Conservation (phyloP, 1,140 invertebrate species). For the Cryptotermes secundus region DNA sequence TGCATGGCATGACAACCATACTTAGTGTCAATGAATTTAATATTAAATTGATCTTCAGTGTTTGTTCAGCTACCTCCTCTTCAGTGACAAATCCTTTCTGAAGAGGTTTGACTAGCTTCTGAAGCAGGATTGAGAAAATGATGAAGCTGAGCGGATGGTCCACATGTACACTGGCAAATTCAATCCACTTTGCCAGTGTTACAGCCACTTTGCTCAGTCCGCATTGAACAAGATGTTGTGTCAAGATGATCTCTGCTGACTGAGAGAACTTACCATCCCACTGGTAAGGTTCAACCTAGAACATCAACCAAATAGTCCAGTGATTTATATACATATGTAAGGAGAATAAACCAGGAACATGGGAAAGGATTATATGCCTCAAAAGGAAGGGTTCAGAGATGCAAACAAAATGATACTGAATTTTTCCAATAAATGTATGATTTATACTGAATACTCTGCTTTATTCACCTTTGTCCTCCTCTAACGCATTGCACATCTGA, state of each 20-base stretch:
- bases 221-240: slow-evolving; percentile 90
- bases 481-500: too few species aligned
- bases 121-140: slow-evolving; percentile 66
- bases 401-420: too few species aligned
- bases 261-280: slow-evolving; percentile 84
- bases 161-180: slow-evolving; percentile 69
- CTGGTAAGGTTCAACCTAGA: slow-evolving; percentile 69
- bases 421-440: too few species aligned
- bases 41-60: too few species aligned
- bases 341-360: not conserved
- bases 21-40: too few species aligned
- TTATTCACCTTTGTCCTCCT: too few species aligned
- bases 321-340: slow-evolving; percentile 24
- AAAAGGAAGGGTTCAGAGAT: too few species aligned
- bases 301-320: slow-evolving; percentile 30
- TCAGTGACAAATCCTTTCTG: slow-evolving; percentile 60
- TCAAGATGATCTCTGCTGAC: slow-evolving; percentile 78
- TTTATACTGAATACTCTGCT: not conserved
- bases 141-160: slow-evolving; percentile 75
- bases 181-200: slow-evolving; percentile 70
- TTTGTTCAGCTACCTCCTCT: slow-evolving; percentile 57
- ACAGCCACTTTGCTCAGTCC: slow-evolving; percentile 71
- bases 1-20: too few species aligned
- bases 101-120: slow-evolving; percentile 64
- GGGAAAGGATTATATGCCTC: not conserved